Evolutionary conservation across 2,888 invertebrate species (phyloP).

Genomic region (Tiliacea citrago): DNA sequence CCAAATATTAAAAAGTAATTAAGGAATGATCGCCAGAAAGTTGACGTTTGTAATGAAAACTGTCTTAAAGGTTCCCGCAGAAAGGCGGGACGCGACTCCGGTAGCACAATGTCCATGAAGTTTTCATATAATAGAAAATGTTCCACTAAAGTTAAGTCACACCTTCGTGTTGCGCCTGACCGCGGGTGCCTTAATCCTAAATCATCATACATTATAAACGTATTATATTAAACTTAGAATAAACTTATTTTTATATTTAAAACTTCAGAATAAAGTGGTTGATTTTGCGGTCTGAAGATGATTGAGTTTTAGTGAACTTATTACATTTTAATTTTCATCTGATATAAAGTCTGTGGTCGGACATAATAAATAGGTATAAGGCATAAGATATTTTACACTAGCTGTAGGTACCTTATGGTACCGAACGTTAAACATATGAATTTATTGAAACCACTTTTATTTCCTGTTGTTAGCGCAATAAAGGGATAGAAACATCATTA

Average conservation of each 20-base stretch:
- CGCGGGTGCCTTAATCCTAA: neutral
- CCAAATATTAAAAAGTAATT: constrained; percentile 35
- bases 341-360: neutral
- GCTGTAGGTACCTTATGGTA: too few relatives aligned
- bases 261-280: constrained; percentile 7
- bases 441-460: neutral
- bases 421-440: neutral
- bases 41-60: neutral
- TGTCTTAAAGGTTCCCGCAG: neutral
- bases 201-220: constrained; percentile 11
- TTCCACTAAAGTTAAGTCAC: too few relatives aligned
- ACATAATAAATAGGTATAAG: neutral
- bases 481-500: neutral
- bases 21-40: constrained; percentile 16
- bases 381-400: neutral
- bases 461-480: neutral
- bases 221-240: neutral
- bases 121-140: too few relatives aligned
- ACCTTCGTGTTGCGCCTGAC: too few relatives aligned
- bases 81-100: too few relatives aligned
- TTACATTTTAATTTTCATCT: constrained; percentile 22
- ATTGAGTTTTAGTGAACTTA: constrained; percentile 15
- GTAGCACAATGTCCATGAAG: too few relatives aligned
- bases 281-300: constrained; percentile 4
- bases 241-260: neutral